Evolutionary conservation across 92 coral and sea anemone species (phyloP).

Genomic region (Epizoanthus rinbou): DNA sequence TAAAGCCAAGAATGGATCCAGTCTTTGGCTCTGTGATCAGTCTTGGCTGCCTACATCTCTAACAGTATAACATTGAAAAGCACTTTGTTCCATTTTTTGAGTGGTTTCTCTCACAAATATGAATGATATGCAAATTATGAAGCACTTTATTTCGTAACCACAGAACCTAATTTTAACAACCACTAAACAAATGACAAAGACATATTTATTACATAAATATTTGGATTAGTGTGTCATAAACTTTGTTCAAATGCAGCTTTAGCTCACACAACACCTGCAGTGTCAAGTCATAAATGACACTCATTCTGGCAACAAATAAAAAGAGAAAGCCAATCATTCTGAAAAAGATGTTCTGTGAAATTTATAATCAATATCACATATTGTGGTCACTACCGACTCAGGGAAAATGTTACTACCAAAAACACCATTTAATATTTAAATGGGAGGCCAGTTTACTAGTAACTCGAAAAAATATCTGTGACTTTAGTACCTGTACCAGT

Average conservation of each 20-base stretch:
- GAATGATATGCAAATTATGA: neutral
- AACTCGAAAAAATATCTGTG: too few species aligned
- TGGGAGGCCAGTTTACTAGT: too few species aligned
- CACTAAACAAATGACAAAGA: neutral
- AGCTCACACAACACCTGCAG: neutral
- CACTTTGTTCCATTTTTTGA: neutral
- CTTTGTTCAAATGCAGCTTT: slow-evolving; percentile 33
- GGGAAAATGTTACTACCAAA: too few species aligned
- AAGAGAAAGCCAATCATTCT: too few species aligned
- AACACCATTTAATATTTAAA: too few species aligned
- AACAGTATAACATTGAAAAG: neutral
- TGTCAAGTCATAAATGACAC: too few species aligned
- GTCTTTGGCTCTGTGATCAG: neutral
- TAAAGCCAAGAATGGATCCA: neutral
- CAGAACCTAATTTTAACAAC: neutral
- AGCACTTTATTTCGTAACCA: neutral
- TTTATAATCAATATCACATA: neutral
- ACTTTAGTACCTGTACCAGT: too few species aligned
- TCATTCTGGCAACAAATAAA: too few species aligned
- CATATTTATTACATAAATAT: slow-evolving; percentile 33
- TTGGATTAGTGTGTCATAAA: neutral
- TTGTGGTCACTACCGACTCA: too few species aligned
- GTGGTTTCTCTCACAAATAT: neutral
- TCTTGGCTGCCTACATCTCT: slow-evolving; percentile 5
- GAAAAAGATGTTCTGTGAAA: neutral